Evolutionary conservation across 2,113 vertebrate species (phyloP).

Genomic region (Thalassoma bifasciatum): DNA sequence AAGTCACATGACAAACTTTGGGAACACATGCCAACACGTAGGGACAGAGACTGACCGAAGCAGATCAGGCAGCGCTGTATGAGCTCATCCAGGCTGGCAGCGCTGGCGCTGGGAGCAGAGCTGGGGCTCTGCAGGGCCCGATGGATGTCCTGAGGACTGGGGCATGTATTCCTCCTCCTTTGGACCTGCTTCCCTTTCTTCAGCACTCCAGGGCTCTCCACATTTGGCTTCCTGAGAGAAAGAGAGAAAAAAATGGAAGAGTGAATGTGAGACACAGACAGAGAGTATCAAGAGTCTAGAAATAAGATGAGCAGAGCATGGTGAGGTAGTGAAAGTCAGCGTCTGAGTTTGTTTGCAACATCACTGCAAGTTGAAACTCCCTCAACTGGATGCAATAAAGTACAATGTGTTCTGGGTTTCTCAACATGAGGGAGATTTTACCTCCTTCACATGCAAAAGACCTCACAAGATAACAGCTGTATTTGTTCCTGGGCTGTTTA

Average conservation of each 20-base stretch:
- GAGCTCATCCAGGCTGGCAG: constrained; percentile 89
- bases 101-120: constrained; percentile 78
- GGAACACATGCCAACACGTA: constrained; percentile 20
- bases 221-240: constrained; percentile 77
- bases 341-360: constrained; percentile 35
- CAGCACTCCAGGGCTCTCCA: constrained; percentile 67
- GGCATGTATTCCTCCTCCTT: constrained; percentile 90
- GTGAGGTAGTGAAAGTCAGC: constrained; percentile 48
- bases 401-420: not conserved
- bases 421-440: no score
- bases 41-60: constrained; percentile 83
- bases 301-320: constrained; percentile 56
- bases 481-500: not conserved
- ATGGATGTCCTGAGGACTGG: constrained; percentile 89
- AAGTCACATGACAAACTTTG: constrained; percentile 54
- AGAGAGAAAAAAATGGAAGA: not conserved
- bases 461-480: not conserved
- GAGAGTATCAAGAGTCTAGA: constrained; percentile 20
- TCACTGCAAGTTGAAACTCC: constrained; percentile 20
- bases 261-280: constrained; percentile 7
- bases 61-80: constrained; percentile 89
- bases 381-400: constrained; percentile 10
- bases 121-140: constrained; percentile 84
- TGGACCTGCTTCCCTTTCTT: constrained; percentile 77
- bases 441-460: no score